Evolutionary conservation across 2,797 vertebrate species (phyloP).

Genomic region (Glyptemys insculpta): DNA sequence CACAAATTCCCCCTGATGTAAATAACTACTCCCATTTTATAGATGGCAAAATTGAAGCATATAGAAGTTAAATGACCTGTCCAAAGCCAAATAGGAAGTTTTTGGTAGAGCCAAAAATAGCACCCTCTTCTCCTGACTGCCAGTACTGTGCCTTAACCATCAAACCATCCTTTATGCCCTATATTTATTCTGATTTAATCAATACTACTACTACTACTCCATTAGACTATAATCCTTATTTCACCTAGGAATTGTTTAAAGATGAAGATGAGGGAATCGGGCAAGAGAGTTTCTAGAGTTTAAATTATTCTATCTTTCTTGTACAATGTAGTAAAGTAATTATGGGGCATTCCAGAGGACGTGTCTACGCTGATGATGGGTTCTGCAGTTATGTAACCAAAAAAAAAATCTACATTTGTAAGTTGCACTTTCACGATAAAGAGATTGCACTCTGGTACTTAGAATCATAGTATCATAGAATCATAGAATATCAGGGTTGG

Average conservation of each 20-base stretch:
- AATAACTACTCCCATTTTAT: rapidly evolving
- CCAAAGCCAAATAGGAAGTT: rapidly evolving
- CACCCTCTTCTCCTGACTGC: rapidly evolving
- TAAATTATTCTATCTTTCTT: background rate
- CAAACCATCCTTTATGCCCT: too few species aligned
- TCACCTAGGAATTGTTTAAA: rapidly evolving
- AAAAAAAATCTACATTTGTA: too few species aligned
- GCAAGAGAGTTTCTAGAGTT: rapidly evolving
- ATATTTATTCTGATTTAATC: too few species aligned
- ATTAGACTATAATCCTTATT: rapidly evolving
- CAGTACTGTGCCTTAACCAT: background rate
- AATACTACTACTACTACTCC: rapidly evolving
- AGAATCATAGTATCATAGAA: too few species aligned
- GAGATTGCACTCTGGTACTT: too few species aligned
- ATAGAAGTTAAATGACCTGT: too few species aligned
- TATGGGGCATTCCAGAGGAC: too few species aligned
- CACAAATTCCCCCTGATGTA: background rate
- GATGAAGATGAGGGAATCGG: background rate
- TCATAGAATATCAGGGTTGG: too few species aligned
- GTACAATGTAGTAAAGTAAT: rapidly evolving
- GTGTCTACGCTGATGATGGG: too few species aligned
- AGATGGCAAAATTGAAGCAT: too few species aligned
- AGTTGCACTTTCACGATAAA: too few species aligned
- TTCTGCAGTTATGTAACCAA: too few species aligned
- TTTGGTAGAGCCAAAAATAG: rapidly evolving